Percentiles rank a stretch among this genome's conserved stretches.
These are phyloP conservation scores for Blennius ocellaris DNA, from an alignment of 2,113 vertebrate species.

Conservation along the genomic window DNA sequence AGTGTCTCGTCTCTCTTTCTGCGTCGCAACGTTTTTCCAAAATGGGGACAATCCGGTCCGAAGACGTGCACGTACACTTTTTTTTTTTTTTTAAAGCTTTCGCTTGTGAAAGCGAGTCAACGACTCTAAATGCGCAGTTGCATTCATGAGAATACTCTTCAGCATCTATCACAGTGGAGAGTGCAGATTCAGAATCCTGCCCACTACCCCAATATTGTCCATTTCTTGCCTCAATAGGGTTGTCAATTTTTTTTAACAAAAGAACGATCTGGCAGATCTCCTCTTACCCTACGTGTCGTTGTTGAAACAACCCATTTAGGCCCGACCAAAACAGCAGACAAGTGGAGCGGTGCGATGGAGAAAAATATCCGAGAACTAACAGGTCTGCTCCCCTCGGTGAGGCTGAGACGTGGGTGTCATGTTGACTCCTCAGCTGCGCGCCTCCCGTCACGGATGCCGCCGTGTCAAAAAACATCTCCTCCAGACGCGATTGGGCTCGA, in stretches of 20 bases:
- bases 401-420: constrained; percentile 47
- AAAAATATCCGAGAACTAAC: constrained; percentile 56
- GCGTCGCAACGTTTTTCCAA: constrained; percentile 41
- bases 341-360: constrained; percentile 16
- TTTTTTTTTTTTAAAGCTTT: constrained; percentile 21
- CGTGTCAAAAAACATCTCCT: constrained; percentile 43
- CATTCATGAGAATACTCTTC: constrained; percentile 36
- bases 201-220: constrained; percentile 7
- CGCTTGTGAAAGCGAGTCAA: constrained; percentile 16
- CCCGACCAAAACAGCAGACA: constrained; percentile 43
- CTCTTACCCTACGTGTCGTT: constrained; percentile 1
- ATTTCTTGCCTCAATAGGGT: constrained; percentile 26
- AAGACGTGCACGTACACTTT: too few relatives aligned
- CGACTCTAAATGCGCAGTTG: constrained; percentile 28
- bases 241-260: constrained; percentile 25
- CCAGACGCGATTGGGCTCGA: constrained; percentile 50
- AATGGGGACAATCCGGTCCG: constrained; percentile 45
- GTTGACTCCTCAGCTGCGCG: constrained; percentile 35
- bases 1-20: constrained; percentile 14
- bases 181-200: constrained; percentile 32
- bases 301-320: constrained; percentile 26
- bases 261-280: constrained; percentile 1
- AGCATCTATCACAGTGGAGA: constrained; percentile 14
- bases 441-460: constrained; percentile 25
- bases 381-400: constrained; percentile 65